These are phyloP conservation scores for Diaprepes abbreviatus DNA, from an alignment of 2,888 invertebrate species.

Conservation along the genomic window DNA sequence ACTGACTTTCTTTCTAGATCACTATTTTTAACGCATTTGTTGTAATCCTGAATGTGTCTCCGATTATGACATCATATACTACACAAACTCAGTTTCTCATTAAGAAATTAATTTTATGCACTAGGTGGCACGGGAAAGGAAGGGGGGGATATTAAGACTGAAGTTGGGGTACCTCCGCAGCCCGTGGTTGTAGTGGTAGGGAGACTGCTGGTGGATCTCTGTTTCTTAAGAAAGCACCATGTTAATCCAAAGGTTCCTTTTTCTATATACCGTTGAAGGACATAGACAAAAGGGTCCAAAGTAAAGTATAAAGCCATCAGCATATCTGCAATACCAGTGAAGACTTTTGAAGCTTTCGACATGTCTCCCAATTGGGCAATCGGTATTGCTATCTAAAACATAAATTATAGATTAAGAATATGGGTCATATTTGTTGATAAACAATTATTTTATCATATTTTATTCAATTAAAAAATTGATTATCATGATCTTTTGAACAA, in stretches of 20 bases:
- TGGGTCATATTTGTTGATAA: constrained; percentile 16
- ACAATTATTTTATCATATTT: constrained; percentile 15
- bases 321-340: constrained; percentile 77
- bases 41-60: no score
- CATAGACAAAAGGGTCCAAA: constrained; percentile 87
- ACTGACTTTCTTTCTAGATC: no score
- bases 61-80: no score
- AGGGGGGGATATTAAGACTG: constrained; percentile 56
- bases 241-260: constrained; percentile 55
- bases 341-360: constrained; percentile 64
- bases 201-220: constrained; percentile 52
- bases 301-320: constrained; percentile 86
- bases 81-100: no score
- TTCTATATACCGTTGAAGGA: constrained; percentile 75
- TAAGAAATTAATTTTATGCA: no score
- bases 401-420: constrained; percentile 23
- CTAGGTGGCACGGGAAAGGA: constrained; percentile 49
- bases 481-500: background rate
- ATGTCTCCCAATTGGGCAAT: constrained; percentile 70
- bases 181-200: constrained; percentile 52
- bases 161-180: constrained; percentile 54
- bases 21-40: no score
- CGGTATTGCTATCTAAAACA: constrained; percentile 75
- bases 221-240: constrained; percentile 53
- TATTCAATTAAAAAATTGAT: background rate